A percentile compares a stretch with the other conserved stretches of the same genome.
These are phyloP conservation scores for Octopus sinensis DNA, from an alignment of 1,140 invertebrate genomes.

Conservation along the genomic window DNA sequence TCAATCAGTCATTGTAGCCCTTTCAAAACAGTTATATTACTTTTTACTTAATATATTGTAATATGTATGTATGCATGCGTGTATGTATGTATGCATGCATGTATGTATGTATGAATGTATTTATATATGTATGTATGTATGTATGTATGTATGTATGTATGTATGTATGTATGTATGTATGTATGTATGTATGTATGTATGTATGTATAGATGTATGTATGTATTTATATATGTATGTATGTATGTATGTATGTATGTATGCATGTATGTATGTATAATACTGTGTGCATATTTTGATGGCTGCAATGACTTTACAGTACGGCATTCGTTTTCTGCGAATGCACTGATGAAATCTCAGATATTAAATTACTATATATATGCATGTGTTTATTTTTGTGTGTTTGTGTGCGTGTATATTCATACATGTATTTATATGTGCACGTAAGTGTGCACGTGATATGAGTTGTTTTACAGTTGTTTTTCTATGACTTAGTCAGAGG, in stretches of 20 bases:
- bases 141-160: background rate
- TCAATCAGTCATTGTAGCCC: background rate
- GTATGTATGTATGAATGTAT: background rate
- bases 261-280: background rate
- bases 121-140: background rate
- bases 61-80: background rate
- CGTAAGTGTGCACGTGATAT: background rate
- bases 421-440: background rate
- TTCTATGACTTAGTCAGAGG: too few species aligned
- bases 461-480: too few species aligned
- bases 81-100: background rate
- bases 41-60: background rate
- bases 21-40: background rate
- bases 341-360: too few species aligned
- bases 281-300: background rate
- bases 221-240: background rate
- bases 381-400: background rate
- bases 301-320: too few species aligned
- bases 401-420: background rate
- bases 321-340: too few species aligned
- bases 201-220: background rate
- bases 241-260: background rate
- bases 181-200: background rate
- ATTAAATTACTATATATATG: background rate
- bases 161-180: background rate